phyloP scores from a whole-genome alignment of 2,888 invertebrate genomes.

The Tetragnatha montana region DNA sequence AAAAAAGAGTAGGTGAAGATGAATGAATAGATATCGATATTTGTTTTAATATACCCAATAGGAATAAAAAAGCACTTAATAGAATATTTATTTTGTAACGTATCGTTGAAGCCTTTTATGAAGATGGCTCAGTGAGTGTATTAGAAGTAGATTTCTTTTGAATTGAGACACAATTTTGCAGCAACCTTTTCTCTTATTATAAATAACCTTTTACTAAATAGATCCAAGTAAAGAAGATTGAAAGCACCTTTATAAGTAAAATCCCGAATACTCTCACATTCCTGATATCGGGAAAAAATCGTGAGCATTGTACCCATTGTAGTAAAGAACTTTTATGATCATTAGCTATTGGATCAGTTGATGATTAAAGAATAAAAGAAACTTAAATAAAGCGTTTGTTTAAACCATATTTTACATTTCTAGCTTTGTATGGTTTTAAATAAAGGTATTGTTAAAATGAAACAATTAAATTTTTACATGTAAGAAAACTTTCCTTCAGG shows the following conservation, averaged over 20 bases:
- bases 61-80: constrained; percentile 39
- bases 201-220: constrained; percentile 59
- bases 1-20: constrained; percentile 33
- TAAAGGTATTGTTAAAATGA: no score
- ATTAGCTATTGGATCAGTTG: constrained; percentile 54
- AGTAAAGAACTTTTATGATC: constrained; percentile 48
- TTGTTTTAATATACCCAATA: constrained; percentile 24
- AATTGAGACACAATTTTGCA: constrained; percentile 53
- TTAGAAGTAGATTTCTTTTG: constrained; percentile 40
- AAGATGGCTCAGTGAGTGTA: constrained; percentile 30
- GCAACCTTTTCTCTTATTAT: constrained; percentile 56
- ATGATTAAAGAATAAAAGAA: constrained; percentile 9
- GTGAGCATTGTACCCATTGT: constrained; percentile 36
- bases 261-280: constrained; percentile 47
- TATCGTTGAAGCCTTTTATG: constrained; percentile 10
- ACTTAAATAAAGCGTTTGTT: not conserved
- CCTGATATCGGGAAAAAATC: constrained; percentile 22
- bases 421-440: no score
- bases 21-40: constrained; percentile 25
- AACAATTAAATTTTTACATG: no score
- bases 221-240: constrained; percentile 25
- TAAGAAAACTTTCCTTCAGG: no score
- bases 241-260: constrained; percentile 55
- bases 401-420: no score
- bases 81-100: constrained; percentile 38